Base-by-base conservation (phyloP, 2,113 vertebrate genomes). In the Esox niger region DNA sequence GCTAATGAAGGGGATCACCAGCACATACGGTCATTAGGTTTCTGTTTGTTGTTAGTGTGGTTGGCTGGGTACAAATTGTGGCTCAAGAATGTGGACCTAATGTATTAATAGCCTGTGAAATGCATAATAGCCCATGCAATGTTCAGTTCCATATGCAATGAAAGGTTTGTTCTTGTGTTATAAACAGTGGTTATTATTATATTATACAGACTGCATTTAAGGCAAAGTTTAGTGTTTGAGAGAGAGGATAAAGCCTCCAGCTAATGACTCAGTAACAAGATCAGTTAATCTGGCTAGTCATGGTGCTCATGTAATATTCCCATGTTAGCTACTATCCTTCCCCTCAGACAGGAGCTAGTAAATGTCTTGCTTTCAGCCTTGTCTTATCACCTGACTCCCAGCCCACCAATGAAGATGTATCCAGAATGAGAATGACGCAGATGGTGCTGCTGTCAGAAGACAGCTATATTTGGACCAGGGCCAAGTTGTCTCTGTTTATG, bases 1-100 rank as follows among this genome's bases (percentile, higher is more conserved):
- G 60, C 66, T 76, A 77, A 67, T 69, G 68, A 71, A 70, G 74
- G 62, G 64, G 73, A 74, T 78, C 73, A 67, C 61, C 82, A 77
- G 85, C 79, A 82, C 69, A 67, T 68, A 66, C 58, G 71, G 80
- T 79, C 69, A 68, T 84, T 69, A 83, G 71, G 56, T 73, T 69
- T 72, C 60, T 25, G 56, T 82, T 79, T 70, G 74, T 82, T 70
- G 60, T 71, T 55, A 62, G 71, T 29, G 35, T 62, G 32, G 68
- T 68, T 29, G 69, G 30, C 67, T 61, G 68, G 77, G 76, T 77
- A 69, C 73, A 66, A 46, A 43, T 76, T 68, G 73, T 74, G 70
- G 67, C 69, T 10, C 0, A 58, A 17, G 13, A 43, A 15, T 43
- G 13, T n/a, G n/a, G n/a, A n/a, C n/a, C n/a, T n/a, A n/a, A n/a